A percentile compares a stretch with the other conserved stretches of the same genome.
Conservation (phyloP, 2,888 invertebrate species). For the Plusia festucae region DNA sequence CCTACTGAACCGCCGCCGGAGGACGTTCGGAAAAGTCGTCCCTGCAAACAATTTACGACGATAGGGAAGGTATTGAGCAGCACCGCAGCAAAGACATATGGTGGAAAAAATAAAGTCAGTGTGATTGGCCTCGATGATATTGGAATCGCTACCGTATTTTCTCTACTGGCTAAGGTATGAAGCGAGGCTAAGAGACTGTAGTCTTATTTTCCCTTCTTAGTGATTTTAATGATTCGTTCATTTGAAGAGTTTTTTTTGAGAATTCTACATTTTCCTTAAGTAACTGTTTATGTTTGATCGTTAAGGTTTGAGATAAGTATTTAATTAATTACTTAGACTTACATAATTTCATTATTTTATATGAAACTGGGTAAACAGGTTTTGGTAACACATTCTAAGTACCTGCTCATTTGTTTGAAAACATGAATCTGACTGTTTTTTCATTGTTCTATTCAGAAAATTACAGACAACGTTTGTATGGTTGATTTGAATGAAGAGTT, state of each 20-base stretch:
- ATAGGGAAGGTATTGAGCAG: constrained; percentile 45
- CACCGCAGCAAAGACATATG: constrained; percentile 16
- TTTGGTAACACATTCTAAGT: neutral
- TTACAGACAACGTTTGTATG: constrained; percentile 91
- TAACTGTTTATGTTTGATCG: too few species aligned
- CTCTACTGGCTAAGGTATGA: constrained; percentile 92
- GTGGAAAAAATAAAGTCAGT: constrained; percentile 90
- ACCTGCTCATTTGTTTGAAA: too few species aligned
- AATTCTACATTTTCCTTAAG: too few species aligned
- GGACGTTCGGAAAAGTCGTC: neutral
- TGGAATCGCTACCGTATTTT: constrained; percentile 95
- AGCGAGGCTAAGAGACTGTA: neutral
- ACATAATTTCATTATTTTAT: too few species aligned
- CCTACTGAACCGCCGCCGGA: neutral
- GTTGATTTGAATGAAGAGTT: constrained; percentile 93
- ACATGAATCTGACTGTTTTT: neutral
- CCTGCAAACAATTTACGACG: constrained; percentile 45
- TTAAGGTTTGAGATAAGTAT: too few species aligned
- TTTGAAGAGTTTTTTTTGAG: too few species aligned
- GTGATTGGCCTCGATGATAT: constrained; percentile 95
- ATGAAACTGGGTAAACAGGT: neutral
- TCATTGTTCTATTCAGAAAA: constrained; percentile 42
- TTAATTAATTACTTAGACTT: too few species aligned
- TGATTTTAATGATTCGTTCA: too few species aligned
- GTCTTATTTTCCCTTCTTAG: too few species aligned